phyloP scores from a whole-genome alignment of 2,888 invertebrate species.

The Heteropelma amictum region DNA sequence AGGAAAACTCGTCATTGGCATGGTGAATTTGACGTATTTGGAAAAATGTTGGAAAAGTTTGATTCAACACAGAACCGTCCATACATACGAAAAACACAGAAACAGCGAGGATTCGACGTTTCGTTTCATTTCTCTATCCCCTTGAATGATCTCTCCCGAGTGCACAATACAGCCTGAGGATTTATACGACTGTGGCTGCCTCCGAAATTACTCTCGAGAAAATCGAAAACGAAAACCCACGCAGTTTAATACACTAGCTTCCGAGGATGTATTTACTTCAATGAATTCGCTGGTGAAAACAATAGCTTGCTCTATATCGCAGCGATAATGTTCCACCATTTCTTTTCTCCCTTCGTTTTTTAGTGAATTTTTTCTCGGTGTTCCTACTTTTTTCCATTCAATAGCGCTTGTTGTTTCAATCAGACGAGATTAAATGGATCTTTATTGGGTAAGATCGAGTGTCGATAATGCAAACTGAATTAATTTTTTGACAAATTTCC shows the following conservation, averaged over 20 bases:
- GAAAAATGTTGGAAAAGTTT: neutral
- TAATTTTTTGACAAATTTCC: too few relatives aligned
- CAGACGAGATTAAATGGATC: too few relatives aligned
- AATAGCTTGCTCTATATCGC: neutral
- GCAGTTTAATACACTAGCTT: neutral
- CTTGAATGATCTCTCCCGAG: conserved; percentile 44
- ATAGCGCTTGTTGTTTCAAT: too few relatives aligned
- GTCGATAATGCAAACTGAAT: too few relatives aligned
- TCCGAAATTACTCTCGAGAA: conserved; percentile 32
- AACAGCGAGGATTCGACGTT: conserved; percentile 33
- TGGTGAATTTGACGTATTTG: neutral
- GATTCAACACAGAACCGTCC: neutral
- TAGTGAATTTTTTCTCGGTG: neutral
- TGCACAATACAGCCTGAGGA: conserved; percentile 24
- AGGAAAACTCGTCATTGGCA: neutral
- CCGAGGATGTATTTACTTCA: conserved; percentile 18
- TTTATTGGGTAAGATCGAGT: too few relatives aligned
- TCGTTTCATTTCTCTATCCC: conserved; percentile 43
- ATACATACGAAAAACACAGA: neutral
- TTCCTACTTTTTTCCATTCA: neutral
- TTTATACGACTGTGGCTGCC: conserved; percentile 29
- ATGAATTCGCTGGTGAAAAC: conserved; percentile 17
- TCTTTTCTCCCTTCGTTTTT: neutral
- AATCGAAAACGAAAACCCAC: conserved; percentile 19
- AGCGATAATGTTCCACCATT: conserved; percentile 9